Evolutionary conservation across 2,113 vertebrate genomes (phyloP).

Genomic region (Theristicus caerulescens): DNA sequence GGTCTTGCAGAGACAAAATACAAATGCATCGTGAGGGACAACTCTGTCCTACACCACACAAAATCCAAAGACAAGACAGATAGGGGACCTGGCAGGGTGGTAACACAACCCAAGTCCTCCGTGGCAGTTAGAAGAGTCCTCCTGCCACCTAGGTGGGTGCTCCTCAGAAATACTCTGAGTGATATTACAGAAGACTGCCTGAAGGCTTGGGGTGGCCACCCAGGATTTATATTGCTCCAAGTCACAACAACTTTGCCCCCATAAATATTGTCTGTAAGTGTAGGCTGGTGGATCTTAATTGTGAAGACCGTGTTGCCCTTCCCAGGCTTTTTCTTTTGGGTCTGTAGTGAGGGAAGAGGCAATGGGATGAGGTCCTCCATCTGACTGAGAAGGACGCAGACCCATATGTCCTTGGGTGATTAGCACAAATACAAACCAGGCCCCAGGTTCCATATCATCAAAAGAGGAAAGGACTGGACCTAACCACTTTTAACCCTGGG

Average conservation of each 20-base stretch:
- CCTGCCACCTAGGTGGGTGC: background rate
- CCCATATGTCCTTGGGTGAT: background rate
- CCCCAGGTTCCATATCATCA: background rate
- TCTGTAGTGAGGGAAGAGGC: background rate
- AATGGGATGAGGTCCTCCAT: background rate
- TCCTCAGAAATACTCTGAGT: background rate
- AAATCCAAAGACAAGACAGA: background rate
- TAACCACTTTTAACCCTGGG: background rate
- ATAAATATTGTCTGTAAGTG: background rate
- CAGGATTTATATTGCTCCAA: background rate
- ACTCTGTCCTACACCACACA: background rate
- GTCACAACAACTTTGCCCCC: background rate
- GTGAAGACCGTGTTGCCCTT: background rate
- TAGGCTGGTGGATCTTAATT: background rate
- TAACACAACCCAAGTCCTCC: background rate
- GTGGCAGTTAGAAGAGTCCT: background rate
- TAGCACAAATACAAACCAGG: background rate
- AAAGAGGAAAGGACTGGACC: background rate
- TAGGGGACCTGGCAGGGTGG: background rate
- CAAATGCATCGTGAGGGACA: background rate
- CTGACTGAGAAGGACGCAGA: background rate
- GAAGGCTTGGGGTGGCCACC: background rate
- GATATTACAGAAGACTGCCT: background rate
- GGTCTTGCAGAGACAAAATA: background rate
- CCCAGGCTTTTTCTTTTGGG: background rate